phyloP scores from a whole-genome alignment of 30 jellyfish, hydroid and myxozoan species.

The Phacellophora camtschatica region DNA sequence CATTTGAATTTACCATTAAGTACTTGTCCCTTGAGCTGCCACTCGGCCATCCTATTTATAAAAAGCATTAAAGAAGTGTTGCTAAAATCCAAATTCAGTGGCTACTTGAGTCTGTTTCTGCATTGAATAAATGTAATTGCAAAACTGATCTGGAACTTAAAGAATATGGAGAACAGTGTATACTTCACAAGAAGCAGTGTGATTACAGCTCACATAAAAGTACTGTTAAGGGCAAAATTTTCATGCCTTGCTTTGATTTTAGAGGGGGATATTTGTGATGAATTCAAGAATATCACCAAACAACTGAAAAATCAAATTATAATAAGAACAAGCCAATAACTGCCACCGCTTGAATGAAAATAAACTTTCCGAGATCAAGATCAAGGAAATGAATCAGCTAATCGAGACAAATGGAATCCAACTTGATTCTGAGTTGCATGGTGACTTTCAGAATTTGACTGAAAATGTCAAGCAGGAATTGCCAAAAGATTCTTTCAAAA shows the following conservation, averaged over 20 bases:
- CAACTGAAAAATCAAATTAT: slow-evolving; percentile 23
- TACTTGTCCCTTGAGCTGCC: slow-evolving; percentile 60
- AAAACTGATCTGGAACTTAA: slow-evolving; percentile 20
- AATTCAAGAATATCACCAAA: slow-evolving; percentile 31
- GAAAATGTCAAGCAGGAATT: slow-evolving; percentile 21
- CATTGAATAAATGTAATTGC: slow-evolving; percentile 50
- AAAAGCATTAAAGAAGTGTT: slow-evolving; percentile 27
- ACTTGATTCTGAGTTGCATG: slow-evolving; percentile 40
- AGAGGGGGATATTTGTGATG: slow-evolving; percentile 39
- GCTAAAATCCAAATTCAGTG: slow-evolving; percentile 55
- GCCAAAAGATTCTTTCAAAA: slow-evolving; percentile 39
- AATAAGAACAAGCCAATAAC: slow-evolving; percentile 21
- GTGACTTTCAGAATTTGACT: slow-evolving; percentile 23
- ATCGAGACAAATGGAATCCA: slow-evolving; percentile 23
- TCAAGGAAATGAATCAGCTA: slow-evolving; percentile 37
- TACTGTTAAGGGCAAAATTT: background rate
- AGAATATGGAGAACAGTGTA: slow-evolving; percentile 25
- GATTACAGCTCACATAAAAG: slow-evolving; percentile 33
- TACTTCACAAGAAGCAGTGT: slow-evolving; percentile 30
- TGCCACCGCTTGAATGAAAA: background rate
- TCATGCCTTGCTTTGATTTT: background rate
- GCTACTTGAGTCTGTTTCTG: slow-evolving; percentile 47
- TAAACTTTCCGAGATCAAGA: slow-evolving; percentile 9
- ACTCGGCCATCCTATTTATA: slow-evolving; percentile 39
- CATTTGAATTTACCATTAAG: slow-evolving; percentile 50